phyloP scores from a whole-genome alignment of 1,140 invertebrate species.

The Orius insidiosus region DNA sequence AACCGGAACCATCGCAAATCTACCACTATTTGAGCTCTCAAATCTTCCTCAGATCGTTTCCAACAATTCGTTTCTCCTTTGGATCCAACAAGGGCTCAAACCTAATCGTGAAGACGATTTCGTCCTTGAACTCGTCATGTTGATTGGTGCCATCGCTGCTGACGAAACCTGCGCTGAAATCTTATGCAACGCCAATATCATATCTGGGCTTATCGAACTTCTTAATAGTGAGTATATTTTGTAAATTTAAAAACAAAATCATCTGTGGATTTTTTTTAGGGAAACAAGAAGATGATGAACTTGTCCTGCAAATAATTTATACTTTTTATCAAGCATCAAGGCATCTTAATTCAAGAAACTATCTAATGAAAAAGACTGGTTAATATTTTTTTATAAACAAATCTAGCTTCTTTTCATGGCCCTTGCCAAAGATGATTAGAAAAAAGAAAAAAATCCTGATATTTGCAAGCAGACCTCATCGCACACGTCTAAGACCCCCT shows the following conservation, averaged over 20 bases:
- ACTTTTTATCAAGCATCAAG: conserved; percentile 85
- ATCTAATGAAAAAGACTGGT: conserved; percentile 66
- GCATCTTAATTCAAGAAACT: conserved; percentile 63
- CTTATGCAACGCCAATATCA: conserved; percentile 65
- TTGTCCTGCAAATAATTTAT: conserved; percentile 86
- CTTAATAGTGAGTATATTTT: conserved; percentile 40
- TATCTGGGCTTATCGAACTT: conserved; percentile 65
- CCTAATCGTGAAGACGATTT: conserved; percentile 49
- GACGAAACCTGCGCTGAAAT: conserved; percentile 70
- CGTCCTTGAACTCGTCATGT: conserved; percentile 69
- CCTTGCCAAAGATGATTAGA: too few species aligned
- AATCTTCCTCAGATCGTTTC: conserved; percentile 51
- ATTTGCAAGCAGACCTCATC: too few species aligned
- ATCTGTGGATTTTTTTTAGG: conserved; percentile 32
- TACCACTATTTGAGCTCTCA: conserved; percentile 73
- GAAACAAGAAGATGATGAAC: conserved; percentile 94
- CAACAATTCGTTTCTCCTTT: conserved; percentile 64
- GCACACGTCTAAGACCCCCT: too few species aligned
- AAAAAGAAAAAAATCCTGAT: too few species aligned
- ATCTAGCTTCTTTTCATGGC: background rate
- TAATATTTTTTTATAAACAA: conserved; percentile 7
- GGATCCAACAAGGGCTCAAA: conserved; percentile 66
- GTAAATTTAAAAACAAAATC: background rate
- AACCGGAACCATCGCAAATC: conserved; percentile 77
- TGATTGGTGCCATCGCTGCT: conserved; percentile 69